Conservation (phyloP, 1,140 invertebrate species). For the Saccostrea echinata region DNA sequence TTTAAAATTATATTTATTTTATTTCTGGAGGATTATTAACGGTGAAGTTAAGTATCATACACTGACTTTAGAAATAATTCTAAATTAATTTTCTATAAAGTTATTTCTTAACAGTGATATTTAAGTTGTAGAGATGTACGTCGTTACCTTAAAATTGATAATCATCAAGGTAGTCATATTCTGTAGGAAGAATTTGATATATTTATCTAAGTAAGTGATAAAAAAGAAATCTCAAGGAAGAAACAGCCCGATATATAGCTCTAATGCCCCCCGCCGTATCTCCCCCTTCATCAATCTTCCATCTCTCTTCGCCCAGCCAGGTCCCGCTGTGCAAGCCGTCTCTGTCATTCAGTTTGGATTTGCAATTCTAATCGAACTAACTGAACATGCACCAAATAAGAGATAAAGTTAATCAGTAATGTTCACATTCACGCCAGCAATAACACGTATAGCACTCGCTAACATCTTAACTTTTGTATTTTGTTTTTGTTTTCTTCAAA, state of each 20-base stretch:
- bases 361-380: constrained; percentile 2
- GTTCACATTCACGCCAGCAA: neutral
- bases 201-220: neutral
- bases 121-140: neutral
- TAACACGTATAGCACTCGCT: neutral
- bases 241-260: too few species aligned
- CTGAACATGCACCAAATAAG: constrained; percentile 2
- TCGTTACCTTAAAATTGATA: neutral
- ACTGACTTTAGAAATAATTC: too few species aligned
- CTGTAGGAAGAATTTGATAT: constrained; percentile 5
- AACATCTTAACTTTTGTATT: neutral
- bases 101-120: too few species aligned
- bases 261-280: neutral
- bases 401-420: neutral
- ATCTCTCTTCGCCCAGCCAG: constrained; percentile 15
- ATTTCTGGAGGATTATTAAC: too few species aligned
- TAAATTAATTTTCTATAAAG: too few species aligned
- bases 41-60: too few species aligned
- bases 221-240: neutral
- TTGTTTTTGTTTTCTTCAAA: neutral
- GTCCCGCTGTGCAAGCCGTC: neutral
- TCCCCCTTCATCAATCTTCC: constrained; percentile 8
- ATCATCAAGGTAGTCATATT: neutral
- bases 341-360: constrained; percentile 10
- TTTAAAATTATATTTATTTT: too few species aligned